Evolutionary conservation across 2,797 vertebrate species (phyloP).

Genomic region (Eulemur mongoz): DNA sequence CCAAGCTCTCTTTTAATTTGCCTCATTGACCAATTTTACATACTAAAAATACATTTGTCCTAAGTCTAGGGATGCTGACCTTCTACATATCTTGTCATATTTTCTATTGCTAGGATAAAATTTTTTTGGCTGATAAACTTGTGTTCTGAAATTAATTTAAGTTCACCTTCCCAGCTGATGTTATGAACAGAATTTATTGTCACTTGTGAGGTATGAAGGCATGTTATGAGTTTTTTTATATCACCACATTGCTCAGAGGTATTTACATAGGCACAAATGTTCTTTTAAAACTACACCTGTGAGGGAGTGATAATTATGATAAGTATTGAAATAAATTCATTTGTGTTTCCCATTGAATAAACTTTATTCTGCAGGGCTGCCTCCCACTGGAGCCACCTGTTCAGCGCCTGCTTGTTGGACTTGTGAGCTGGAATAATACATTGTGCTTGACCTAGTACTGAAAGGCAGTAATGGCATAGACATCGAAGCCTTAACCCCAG

Average conservation of each 20-base stretch:
- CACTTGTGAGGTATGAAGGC: not conserved
- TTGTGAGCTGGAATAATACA: not conserved
- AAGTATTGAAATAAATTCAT: not conserved
- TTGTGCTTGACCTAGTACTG: not conserved
- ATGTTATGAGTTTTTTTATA: not conserved
- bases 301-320: not conserved
- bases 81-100: conserved; percentile 1
- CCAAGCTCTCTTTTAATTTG: not conserved
- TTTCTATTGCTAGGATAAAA: not conserved
- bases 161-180: not conserved
- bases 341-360: not conserved
- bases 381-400: not conserved
- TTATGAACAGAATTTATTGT: not conserved
- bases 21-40: not conserved
- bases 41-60: not conserved
- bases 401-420: not conserved
- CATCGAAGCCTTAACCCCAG: not conserved
- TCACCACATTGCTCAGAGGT: not conserved
- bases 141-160: not conserved
- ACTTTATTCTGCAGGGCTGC: not conserved
- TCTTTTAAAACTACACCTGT: not conserved
- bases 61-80: not conserved
- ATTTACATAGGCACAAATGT: not conserved
- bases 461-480: not conserved
- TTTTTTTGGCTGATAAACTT: not conserved